Base-by-base conservation (phyloP, 2,888 invertebrate species). In the Agrotis exclamationis region DNA sequence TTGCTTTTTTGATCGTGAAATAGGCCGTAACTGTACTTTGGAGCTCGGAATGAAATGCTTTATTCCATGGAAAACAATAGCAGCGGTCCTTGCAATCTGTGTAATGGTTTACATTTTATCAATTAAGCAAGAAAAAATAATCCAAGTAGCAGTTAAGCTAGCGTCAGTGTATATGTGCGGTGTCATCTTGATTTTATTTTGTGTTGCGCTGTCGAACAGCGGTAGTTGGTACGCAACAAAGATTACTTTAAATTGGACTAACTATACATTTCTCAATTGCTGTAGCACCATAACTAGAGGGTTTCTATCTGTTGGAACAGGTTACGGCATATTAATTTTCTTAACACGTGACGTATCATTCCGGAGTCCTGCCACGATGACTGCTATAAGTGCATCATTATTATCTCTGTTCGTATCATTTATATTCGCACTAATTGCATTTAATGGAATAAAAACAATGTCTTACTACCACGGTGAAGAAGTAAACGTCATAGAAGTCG, bases 301-400 rank as follows among this genome's bases (percentile, higher is more conserved):
- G 9, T 66, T 66, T 24, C 69, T 66, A 13, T 69, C 66, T 6
- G 69, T 66, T 13, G 66, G 66, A n/a, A 86, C 92, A 39, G 95
- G 96, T 2, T 90, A 85, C 71, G 95, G 95, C 16, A 89, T 96
- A 28, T 86, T 94, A 58, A 75, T 89, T 16, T 93, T 88, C 86
- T 82, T 95, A 69, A 90, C 94, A 13, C 87, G 87, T 2, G 92
- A 94, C 60, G 90, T 89, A 14, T 83, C 92, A 2, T 95, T 96
- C 76, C 93, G 96, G 16, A 95, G 95, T 82, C 94, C 94, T 44
- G 93, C 95, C 2, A 93, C 92, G 22, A 95, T 94, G 93, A 93
- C 93, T 45, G 87, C 94, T 24, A 89, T 95, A 68, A 88, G 90
- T n/a, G 82, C 87, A 5, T 79, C 93, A 39, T 83, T 93, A 65